Conservation (phyloP, 2,113 vertebrate species). For the Silurus meridionalis region DNA sequence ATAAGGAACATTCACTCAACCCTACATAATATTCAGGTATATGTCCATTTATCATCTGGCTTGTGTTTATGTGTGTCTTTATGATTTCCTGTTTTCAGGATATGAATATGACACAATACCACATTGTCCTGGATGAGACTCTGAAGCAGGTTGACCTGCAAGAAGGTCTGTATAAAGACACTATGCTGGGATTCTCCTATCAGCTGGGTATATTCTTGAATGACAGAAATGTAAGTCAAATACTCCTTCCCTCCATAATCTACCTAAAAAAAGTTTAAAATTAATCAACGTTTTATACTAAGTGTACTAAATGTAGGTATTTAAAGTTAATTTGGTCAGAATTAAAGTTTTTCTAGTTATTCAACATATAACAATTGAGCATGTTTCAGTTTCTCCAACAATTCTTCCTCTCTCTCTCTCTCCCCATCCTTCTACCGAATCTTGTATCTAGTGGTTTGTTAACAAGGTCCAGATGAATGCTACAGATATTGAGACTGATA, state of each 20-base stretch:
- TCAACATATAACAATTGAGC: too few relatives aligned
- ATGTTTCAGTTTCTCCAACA: background rate
- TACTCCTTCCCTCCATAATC: background rate
- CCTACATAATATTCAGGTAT: background rate
- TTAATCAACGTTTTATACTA: too few relatives aligned
- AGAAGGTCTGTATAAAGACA: conserved; percentile 81
- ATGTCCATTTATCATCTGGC: background rate
- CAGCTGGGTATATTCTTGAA: conserved; percentile 80
- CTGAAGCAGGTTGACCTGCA: conserved; percentile 79
- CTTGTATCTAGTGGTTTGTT: conserved; percentile 76
- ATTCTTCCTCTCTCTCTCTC: background rate
- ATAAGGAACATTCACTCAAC: background rate
- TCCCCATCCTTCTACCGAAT: background rate
- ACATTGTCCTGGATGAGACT: conserved; percentile 78
- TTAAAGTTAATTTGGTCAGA: background rate
- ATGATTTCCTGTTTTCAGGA: conserved; percentile 66
- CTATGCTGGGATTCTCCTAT: conserved; percentile 85
- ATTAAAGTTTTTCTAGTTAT: background rate
- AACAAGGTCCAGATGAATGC: conserved; percentile 81
- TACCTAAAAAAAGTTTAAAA: background rate
- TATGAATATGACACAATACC: conserved; percentile 78
- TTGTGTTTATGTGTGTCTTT: background rate
- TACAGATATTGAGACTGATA: conserved; percentile 78
- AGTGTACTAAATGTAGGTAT: background rate
- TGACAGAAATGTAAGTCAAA: conserved; percentile 73